Conservation (phyloP, 2,888 invertebrate species). For the Diabrotica balteata region DNA sequence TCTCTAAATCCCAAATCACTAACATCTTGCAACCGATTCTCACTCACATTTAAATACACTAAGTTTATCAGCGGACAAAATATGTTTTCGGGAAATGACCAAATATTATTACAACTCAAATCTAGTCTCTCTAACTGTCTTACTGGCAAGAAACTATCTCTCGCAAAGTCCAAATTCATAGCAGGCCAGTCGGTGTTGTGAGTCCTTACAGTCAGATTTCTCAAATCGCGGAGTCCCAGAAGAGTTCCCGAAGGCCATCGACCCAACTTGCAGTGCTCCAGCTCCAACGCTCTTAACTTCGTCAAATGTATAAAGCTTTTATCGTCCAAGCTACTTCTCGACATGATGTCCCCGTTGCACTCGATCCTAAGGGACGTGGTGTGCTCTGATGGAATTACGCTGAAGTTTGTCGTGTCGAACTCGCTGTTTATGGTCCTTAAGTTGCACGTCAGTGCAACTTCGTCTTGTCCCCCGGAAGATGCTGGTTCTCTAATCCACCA, state of each 20-base stretch:
- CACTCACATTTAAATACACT: conserved; percentile 82
- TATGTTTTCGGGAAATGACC: conserved; percentile 85
- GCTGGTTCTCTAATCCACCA: conserved; percentile 74
- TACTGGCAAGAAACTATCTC: conserved; percentile 78
- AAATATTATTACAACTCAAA: conserved; percentile 87
- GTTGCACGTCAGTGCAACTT: conserved; percentile 80
- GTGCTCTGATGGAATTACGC: conserved; percentile 84
- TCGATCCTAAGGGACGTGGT: conserved; percentile 80
- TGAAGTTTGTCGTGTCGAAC: conserved; percentile 87
- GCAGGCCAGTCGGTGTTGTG: conserved; percentile 86
- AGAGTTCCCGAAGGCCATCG: conserved; percentile 83
- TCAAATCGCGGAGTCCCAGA: conserved; percentile 78
- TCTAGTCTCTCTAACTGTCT: conserved; percentile 84
- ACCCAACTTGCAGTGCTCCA: conserved; percentile 87
- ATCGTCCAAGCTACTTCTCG: conserved; percentile 79
- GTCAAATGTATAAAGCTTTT: conserved; percentile 81
- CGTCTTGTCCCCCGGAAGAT: conserved; percentile 65
- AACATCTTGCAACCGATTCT: conserved; percentile 87
- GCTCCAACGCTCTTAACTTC: conserved; percentile 78
- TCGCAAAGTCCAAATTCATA: conserved; percentile 82
- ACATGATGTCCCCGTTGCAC: conserved; percentile 82
- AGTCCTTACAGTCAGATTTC: conserved; percentile 85
- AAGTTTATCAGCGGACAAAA: conserved; percentile 85
- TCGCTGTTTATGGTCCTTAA: conserved; percentile 86
- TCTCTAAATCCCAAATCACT: conserved; percentile 86